Conservation (phyloP, 2,113 vertebrate species). For the Tenrec ecaudatus region DNA sequence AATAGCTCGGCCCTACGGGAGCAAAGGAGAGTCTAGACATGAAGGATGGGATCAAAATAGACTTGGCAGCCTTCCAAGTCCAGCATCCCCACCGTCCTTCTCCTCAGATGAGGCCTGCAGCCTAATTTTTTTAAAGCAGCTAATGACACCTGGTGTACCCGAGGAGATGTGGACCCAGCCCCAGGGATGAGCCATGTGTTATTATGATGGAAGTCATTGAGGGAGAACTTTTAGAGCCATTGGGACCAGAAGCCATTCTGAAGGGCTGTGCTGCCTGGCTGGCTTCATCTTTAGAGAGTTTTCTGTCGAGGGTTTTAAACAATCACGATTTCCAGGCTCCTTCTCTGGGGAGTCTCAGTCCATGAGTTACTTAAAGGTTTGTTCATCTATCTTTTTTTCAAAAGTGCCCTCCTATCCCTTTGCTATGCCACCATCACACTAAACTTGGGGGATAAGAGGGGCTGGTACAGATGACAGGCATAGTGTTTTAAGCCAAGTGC, state of each 20-base stretch:
- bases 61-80: conserved; percentile 54
- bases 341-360: background rate
- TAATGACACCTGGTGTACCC: background rate
- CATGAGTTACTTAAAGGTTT: background rate
- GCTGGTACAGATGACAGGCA: background rate
- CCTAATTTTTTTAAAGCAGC: conserved; percentile 20
- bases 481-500: background rate
- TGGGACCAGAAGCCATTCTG: background rate
- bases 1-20: conserved; percentile 24
- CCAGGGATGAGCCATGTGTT: background rate
- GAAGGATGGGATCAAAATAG: conserved; percentile 42
- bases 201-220: conserved; percentile 1
- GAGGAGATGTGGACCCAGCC: background rate
- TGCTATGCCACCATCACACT: background rate
- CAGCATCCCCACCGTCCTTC: conserved; percentile 16
- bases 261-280: background rate
- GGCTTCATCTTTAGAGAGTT: background rate
- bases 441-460: background rate
- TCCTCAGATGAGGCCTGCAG: conserved; percentile 29
- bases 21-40: conserved; percentile 62
- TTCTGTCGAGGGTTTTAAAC: background rate
- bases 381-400: background rate
- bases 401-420: background rate
- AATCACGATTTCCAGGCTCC: background rate
- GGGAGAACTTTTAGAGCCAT: background rate